Base-by-base conservation (phyloP, 2,888 invertebrate genomes). In the Apotomis capreana region DNA sequence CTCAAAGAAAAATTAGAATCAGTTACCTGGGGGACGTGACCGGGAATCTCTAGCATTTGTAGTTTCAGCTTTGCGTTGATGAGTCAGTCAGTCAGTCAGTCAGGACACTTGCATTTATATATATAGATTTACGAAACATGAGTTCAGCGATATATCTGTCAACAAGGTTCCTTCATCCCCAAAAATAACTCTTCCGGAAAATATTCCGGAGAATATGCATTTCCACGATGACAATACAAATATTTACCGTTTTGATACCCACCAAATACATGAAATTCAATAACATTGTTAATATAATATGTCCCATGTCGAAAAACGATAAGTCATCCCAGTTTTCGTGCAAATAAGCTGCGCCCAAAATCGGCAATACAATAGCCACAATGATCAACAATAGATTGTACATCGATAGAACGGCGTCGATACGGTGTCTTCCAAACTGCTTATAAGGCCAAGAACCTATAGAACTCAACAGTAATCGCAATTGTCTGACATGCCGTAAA, bases 361-460 rank as follows among this genome's bases (percentile, higher is more conserved):
- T 59, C 8, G 40, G 37, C n/a, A 59, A 4, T 4, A 40, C 59
- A 8, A 44, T 44, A 3, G 13, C 59, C 3, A 60, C 5, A 8
- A 10, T 9, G 13, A 60, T 9, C 9, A 60, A 15, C 15, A 60
- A 15, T 4, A 15, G 6, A 15, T 60, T 60, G 15, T 44, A 60
- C 44, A 15, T 10, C 4, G 60, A 60, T 5, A 60, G 44, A 4
- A 46, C 40, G 10, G 8, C 4, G 5, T 60, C 44, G 9, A 60
- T 40, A 1, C 44, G 60, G 13, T 15, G 4, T 10, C 15, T n/a
- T 3, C 60, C 60, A 15, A 46, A 60, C 15, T 60, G 44, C 44
- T 44, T 60, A 8, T 60, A 15, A 0, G 60, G 60, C 60, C 60
- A 60, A 8, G 13, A 60, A 15, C 44, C 60, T 13, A 60, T 46